Evolutionary conservation across 1,140 invertebrate genomes (phyloP).

Genomic region (Heliconius eleuchia): DNA sequence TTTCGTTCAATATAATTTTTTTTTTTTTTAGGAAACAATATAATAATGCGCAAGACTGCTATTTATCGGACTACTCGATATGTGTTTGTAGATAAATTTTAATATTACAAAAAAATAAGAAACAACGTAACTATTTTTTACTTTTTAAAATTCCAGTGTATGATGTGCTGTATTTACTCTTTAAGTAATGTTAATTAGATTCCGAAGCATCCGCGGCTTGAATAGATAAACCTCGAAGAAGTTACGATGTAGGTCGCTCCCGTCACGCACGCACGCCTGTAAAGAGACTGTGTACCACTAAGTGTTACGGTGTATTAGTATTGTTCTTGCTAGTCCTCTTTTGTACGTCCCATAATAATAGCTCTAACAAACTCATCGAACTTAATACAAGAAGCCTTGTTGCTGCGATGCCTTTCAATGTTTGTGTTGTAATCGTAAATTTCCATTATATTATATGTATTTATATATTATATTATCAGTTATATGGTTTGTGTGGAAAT

Average conservation of each 20-base stretch:
- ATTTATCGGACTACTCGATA: background rate
- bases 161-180: conserved; percentile 29
- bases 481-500: no score
- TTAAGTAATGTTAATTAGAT: conserved; percentile 50
- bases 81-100: background rate
- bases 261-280: conserved; percentile 57
- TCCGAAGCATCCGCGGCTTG: conserved; percentile 50
- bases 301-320: conserved; percentile 41
- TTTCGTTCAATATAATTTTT: background rate
- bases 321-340: conserved; percentile 45
- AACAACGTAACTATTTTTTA: background rate
- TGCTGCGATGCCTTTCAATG: conserved; percentile 5
- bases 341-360: conserved; percentile 45
- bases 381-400: conserved; percentile 39
- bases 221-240: conserved; percentile 55
- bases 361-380: conserved; percentile 38
- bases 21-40: background rate
- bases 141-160: conserved; percentile 42
- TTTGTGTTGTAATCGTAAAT: background rate
- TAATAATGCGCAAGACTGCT: background rate
- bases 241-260: conserved; percentile 60
- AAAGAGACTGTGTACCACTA: conserved; percentile 36
- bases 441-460: no score
- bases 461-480: no score
- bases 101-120: background rate